Evolutionary conservation across 92 coral and sea anemone genomes (phyloP).

Genomic region (Epizoanthus scotinus): DNA sequence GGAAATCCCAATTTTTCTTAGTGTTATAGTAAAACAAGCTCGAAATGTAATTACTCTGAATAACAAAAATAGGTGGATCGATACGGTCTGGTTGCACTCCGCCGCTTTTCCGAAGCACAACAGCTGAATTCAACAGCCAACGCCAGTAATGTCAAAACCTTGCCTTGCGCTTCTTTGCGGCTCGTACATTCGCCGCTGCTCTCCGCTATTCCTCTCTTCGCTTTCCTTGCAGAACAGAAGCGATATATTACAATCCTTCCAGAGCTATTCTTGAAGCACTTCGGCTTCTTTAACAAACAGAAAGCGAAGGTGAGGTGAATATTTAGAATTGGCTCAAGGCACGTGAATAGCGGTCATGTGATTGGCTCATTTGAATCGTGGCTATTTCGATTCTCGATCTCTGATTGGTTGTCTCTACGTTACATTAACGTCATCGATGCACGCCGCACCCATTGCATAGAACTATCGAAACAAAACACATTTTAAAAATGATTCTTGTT

Average conservation of each 20-base stretch:
- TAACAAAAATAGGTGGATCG: constrained; percentile 32
- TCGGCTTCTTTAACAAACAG: constrained; percentile 71
- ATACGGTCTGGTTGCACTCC: constrained; percentile 23
- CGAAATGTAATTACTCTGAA: constrained; percentile 39
- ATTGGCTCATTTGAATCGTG: constrained; percentile 88
- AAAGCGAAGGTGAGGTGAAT: constrained; percentile 69
- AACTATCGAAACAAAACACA: constrained; percentile 3
- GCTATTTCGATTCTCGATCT: constrained; percentile 42
- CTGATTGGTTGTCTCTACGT: constrained; percentile 96
- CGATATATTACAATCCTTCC: constrained; percentile 10
- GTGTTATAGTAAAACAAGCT: constrained; percentile 4
- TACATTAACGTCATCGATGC: constrained; percentile 88
- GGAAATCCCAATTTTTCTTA: constrained; percentile 18
- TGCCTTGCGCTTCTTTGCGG: background rate
- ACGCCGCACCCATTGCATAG: constrained; percentile 79
- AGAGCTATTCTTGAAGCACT: constrained; percentile 65
- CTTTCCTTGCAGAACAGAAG: background rate
- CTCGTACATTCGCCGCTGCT: background rate
- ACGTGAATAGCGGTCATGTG: constrained; percentile 76
- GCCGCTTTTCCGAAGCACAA: background rate
- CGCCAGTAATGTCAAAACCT: background rate
- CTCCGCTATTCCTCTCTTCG: background rate
- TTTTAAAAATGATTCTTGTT: constrained; percentile 5
- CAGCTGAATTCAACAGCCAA: constrained; percentile 30
- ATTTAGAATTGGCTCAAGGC: constrained; percentile 66